Conservation (phyloP, 2,113 vertebrate genomes). For the Procapra przewalskii region DNA sequence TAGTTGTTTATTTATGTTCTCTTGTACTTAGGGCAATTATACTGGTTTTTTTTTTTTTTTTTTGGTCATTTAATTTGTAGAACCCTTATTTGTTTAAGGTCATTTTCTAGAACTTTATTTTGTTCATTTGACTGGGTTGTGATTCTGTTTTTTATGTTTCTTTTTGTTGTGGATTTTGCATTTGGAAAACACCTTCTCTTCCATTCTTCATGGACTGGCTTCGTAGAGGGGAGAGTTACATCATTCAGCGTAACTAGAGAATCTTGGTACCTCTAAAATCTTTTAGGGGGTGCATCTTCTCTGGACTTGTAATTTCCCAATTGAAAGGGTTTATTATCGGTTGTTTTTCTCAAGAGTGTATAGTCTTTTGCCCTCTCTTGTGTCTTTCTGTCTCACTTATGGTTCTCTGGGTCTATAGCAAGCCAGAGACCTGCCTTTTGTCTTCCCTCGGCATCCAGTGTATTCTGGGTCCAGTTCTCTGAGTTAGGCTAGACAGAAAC, state of each 20-base stretch:
- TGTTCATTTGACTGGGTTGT: neutral
- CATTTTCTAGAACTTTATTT: neutral
- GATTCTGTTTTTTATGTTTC: neutral
- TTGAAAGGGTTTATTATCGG: neutral
- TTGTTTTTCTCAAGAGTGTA: neutral
- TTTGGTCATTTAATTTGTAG: neutral
- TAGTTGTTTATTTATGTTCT: neutral
- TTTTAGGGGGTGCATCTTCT: neutral
- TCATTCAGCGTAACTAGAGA: neutral
- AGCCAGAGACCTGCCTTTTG: neutral
- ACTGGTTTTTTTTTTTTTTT: neutral
- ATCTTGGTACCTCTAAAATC: neutral
- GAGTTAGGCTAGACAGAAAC: neutral
- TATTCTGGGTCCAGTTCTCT: neutral
- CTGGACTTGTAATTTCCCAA: neutral
- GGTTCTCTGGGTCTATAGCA: neutral
- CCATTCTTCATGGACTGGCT: neutral
- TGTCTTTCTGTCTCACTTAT: neutral
- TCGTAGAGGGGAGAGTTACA: neutral
- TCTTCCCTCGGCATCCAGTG: neutral
- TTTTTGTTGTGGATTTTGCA: neutral
- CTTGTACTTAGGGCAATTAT: neutral
- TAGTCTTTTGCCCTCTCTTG: neutral
- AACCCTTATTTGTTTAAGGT: neutral
- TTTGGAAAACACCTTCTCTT: neutral